Base-by-base conservation (phyloP, 1,140 invertebrate species). In the Stegodyphus mimosarum region DNA sequence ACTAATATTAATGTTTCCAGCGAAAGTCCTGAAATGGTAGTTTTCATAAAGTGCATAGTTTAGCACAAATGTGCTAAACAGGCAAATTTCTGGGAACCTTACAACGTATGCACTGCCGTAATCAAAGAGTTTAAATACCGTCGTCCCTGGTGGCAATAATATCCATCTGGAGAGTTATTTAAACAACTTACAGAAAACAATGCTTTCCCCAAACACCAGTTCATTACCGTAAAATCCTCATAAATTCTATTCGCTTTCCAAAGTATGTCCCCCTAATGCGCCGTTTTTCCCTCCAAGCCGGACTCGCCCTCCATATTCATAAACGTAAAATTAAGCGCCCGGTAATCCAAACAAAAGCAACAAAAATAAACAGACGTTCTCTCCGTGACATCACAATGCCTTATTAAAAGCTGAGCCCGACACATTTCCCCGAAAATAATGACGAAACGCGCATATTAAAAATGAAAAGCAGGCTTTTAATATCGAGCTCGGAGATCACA, bases 381-480 rank as follows among this genome's bases (percentile, higher is more conserved):
- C 64, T 67, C 15, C n/a, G 17, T 9, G 74, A 48, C 64, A 70
- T 79, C 49, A 52, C 66, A 79, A 69, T 69, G 77, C 67, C 67
- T 80, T 80, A 80, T 80, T 80, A 80, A 71, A 67, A 67, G 64
- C 64, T 17, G 67, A 49, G n/a, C 50, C 7, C 69, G 33, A 80
- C 53, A 70, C 67, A 78, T 78, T 69, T 80, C 67, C 69, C 1
- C 10, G 63, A 71, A 71, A n/a, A 6, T 80, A 80, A 80, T 80
- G 77, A 71, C 67, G 67, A 50, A 33, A 10, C 6, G 15, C 69
- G 69, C 52, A 71, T 71, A 80, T 53, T 60, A 55, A 80, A 63
- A 17, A 50, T 67, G 52, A 17, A 10, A 66, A 48, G 9, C 6
- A 53, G 50, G 48, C 73, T 7, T 67, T 17, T 67, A 67, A 67